phyloP scores from a whole-genome alignment of 2,888 invertebrate genomes.

The Drosophila suboccidentalis region DNA sequence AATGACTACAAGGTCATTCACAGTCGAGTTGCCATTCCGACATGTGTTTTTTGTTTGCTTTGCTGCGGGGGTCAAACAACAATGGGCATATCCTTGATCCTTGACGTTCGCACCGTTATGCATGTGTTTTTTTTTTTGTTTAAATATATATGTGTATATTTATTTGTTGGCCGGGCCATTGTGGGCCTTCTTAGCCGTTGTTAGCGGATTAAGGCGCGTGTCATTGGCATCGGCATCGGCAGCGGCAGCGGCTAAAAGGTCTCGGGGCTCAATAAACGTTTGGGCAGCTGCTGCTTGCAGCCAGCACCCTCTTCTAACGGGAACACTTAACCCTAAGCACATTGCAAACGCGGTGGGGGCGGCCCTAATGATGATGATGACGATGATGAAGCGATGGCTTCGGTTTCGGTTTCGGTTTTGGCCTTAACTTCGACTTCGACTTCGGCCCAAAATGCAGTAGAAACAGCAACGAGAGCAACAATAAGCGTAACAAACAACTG shows the following conservation, averaged over 20 bases:
- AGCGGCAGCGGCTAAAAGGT: conserved; percentile 22
- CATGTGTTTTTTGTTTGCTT: too few species aligned
- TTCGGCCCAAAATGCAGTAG: conserved; percentile 42
- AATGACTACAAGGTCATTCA: too few species aligned
- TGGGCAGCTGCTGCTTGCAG: conserved; percentile 52
- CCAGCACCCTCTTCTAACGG: conserved; percentile 67
- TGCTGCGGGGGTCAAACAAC: too few species aligned
- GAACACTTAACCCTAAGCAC: conserved; percentile 80
- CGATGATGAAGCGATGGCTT: conserved; percentile 64
- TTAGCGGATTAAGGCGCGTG: conserved; percentile 69
- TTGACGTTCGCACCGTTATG: conserved; percentile 56
- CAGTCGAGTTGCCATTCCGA: too few species aligned
- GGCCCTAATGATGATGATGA: conserved; percentile 75
- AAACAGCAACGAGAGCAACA: conserved; percentile 23
- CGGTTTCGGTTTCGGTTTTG: conserved; percentile 31
- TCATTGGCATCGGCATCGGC: conserved; percentile 41
- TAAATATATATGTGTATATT: not conserved
- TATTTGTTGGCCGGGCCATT: conserved; percentile 9
- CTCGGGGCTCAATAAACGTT: conserved; percentile 28
- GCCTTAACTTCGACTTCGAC: conserved; percentile 35
- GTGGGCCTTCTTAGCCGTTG: conserved; percentile 49
- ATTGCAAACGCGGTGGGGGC: conserved; percentile 48
- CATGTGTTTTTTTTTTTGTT: not conserved
- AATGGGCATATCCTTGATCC: too few species aligned
- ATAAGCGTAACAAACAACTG: conserved; percentile 63